Base-by-base conservation (phyloP, 2,113 vertebrate genomes). In the Shinisaurus crocodilurus region DNA sequence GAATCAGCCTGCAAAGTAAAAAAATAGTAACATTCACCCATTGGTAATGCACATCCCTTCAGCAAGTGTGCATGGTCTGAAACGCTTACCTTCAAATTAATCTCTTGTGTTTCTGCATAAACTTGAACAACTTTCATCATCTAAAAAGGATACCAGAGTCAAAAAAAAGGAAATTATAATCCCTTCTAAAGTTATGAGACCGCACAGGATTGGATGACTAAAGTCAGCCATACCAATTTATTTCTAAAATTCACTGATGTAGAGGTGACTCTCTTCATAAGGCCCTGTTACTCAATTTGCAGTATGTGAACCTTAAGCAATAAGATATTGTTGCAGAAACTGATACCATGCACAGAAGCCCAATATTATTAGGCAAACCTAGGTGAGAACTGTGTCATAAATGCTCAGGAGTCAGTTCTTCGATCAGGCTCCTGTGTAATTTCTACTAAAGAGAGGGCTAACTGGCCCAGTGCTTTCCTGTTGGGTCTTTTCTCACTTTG, bases 41-140 rank as follows among this genome's bases (percentile, higher is more conserved):
- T 95, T 96, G 97, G 97, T 96, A 97, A 97, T 95, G 97, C 97
- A 98, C 95, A 98, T 98, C 97, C 97, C 97, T 98, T 98, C 98
- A 97, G 98, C 98, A 98, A 98, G 97, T 97, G 96, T 97, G 97
- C 97, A 90, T 97, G 98, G 98, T 97, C 97, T 98, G 97, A 97
- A 97, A 98, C 97, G 97, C 99, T 99, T 99, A 99, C 99, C 99
- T 99, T 98, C 96, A 98, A 98, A 99, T 99, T 99, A 99, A 99
- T 99, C 97, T 99, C 98, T 99, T 98, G 99, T 98, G 99, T 99
- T 98, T 99, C 99, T 99, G 99, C 99, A 99, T 99, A 99, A 98
- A 99, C 99, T 98, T 99, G 99, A 99, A 99, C 99, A 99, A 99
- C 99, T 99, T 98, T 99, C 98, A 99, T 99, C 99, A 99, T 99